Conservation (phyloP, 2,888 invertebrate genomes). For the Leucania comma region DNA sequence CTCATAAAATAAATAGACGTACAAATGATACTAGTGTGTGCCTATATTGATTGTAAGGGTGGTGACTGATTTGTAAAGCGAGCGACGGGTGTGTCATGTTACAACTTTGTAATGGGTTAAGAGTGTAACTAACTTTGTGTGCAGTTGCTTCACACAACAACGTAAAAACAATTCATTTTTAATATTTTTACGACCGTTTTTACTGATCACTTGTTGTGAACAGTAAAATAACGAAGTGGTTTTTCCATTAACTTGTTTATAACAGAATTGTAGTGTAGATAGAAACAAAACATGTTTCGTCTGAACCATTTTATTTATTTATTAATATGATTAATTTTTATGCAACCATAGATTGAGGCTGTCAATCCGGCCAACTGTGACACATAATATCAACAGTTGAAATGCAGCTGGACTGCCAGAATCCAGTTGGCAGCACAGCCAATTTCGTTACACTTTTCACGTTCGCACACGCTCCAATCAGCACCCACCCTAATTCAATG, state of each 20-base stretch:
- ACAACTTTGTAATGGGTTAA: not conserved
- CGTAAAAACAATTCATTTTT: too few relatives aligned
- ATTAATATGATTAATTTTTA: not conserved
- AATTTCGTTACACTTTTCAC: not conserved
- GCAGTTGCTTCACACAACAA: too few relatives aligned
- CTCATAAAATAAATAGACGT: not conserved
- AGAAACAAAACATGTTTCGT: not conserved
- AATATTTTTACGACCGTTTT: too few relatives aligned
- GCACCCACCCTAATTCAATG: slow-evolving; percentile 53
- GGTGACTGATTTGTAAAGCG: slow-evolving; percentile 18
- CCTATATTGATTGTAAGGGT: slow-evolving; percentile 29
- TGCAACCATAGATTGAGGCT: not conserved
- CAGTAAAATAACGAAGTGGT: not conserved
- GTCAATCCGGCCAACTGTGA: slow-evolving; percentile 5
- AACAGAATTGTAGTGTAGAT: not conserved
- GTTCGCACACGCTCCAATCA: not conserved
- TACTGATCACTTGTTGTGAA: too few relatives aligned
- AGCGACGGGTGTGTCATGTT: slow-evolving; percentile 17
- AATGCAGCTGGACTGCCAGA: not conserved
- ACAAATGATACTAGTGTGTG: slow-evolving; percentile 29
- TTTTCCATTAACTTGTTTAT: not conserved
- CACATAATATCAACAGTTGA: not conserved
- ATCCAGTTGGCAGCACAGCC: not conserved
- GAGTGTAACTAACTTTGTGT: too few relatives aligned
- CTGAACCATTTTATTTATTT: not conserved